Percentiles rank a stretch among this genome's conserved stretches.
Evolutionary conservation across 1,140 invertebrate species (phyloP).

Genomic region (Calliphora vicina): DNA sequence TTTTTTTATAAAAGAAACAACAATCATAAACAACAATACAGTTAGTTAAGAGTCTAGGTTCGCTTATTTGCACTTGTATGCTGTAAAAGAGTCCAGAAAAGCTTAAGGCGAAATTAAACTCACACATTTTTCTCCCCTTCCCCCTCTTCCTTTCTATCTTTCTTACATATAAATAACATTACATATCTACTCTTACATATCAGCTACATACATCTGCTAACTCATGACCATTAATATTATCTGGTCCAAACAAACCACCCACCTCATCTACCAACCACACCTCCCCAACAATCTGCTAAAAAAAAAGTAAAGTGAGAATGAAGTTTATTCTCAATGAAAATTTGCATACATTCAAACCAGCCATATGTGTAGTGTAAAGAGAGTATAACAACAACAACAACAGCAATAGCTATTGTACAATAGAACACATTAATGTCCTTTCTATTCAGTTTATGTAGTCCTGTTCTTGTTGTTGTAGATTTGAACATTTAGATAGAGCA

Average conservation of each 20-base stretch:
- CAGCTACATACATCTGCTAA: conserved; percentile 5
- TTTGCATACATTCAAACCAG: not conserved
- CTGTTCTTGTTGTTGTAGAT: not conserved
- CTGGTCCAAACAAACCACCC: conserved; percentile 14
- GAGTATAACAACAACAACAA: not conserved
- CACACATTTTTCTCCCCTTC: not conserved
- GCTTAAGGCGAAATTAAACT: not conserved
- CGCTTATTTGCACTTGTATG: not conserved
- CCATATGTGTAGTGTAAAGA: not conserved
- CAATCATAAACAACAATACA: conserved; percentile 8
- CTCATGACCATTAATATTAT: conserved; percentile 16
- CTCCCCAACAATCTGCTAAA: not conserved
- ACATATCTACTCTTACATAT: not conserved
- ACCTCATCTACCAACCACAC: not conserved
- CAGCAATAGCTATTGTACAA: not conserved
- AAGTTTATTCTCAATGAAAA: not conserved
- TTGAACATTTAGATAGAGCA: not conserved
- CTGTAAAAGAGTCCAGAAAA: not conserved
- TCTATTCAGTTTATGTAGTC: not conserved
- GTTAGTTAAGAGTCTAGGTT: not conserved
- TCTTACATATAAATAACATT: not conserved
- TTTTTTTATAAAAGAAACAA: not conserved
- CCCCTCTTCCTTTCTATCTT: not conserved
- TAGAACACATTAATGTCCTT: not conserved
- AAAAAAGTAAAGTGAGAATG: not conserved